Base-by-base conservation (phyloP, 2,797 vertebrate species). In the Neoniphon sammara region DNA sequence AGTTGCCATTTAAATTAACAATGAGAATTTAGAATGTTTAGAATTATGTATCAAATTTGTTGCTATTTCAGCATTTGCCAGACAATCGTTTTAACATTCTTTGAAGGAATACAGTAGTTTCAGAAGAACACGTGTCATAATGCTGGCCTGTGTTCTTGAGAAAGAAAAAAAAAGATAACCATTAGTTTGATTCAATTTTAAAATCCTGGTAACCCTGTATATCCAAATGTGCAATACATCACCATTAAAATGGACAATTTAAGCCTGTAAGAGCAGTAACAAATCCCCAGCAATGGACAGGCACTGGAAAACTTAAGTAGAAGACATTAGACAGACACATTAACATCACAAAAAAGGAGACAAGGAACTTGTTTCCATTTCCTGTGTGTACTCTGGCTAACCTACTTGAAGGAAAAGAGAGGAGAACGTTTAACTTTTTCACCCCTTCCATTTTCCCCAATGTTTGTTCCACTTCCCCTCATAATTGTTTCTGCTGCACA, bases 381-480 rank as follows among this genome's bases (percentile, higher is more conserved):
- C 1, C 5, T 80, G 39, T 25, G 12, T 66, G 52, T 70, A 50
- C 18, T 66, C 49, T 11, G 57, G 18, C 77, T 76, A 55, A 71
- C 42, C 66, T 60, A 73, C 36, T 72, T 82, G 63, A 83, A 66
- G 65, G 21, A 85, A 85, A 78, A 64, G 82, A 82, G 72, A 73
- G 34, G 20, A 69, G 18, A 64, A 65, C 39, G 58, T 75, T 84
- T 50, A 64, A 73, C 69, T 64, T 77, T 70, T 71, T 77, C 57
- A 70, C 20, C n/a, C 47, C 21, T 80, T 20, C 25, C 5, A 27
- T 73, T 77, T 15, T 36, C 25, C 23, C n/a, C 11, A 64, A 7
- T 67, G 65, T 78, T 80, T 85, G 60, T 81, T 87, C 72, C 62
- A 68, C 76, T 75, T 84, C 64, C 64, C 56, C n/a, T 76, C 54